Evolutionary conservation across 2,797 vertebrate species (phyloP).

Genomic region (Aldrovandia affinis): DNA sequence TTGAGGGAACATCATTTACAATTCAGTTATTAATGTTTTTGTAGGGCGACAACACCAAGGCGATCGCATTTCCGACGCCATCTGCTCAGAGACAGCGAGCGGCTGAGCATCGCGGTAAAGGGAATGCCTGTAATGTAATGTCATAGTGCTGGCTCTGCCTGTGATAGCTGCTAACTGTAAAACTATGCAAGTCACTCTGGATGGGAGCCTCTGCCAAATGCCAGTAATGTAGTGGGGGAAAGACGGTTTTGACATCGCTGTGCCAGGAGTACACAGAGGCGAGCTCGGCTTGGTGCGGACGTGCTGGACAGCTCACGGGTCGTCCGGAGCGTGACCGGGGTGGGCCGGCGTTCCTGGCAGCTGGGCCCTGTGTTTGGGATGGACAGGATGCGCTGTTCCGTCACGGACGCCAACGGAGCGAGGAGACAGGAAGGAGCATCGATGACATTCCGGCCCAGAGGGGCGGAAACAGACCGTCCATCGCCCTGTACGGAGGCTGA

Average conservation of each 20-base stretch:
- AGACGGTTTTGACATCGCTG: no score
- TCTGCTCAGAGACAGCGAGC: not conserved
- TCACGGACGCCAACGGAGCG: not conserved
- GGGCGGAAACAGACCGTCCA: slow-evolving; percentile 20
- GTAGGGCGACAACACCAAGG: not conserved
- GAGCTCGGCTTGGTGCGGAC: slow-evolving; percentile 27
- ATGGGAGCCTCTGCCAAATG: no score
- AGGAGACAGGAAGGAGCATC: slow-evolving; percentile 26
- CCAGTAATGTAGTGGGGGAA: no score
- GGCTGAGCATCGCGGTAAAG: no score
- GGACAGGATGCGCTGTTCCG: not conserved
- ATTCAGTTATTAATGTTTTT: not conserved
- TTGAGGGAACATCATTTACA: not conserved
- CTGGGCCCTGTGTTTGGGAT: not conserved
- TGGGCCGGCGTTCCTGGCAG: slow-evolving; percentile 8
- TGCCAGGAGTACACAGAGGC: no score
- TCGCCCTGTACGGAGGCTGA: not conserved
- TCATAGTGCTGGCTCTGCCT: no score
- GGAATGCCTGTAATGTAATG: no score
- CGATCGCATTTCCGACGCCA: not conserved
- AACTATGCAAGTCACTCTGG: no score
- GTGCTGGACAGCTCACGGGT: slow-evolving; percentile 38
- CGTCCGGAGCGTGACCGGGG: not conserved
- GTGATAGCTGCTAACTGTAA: no score
- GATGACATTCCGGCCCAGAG: slow-evolving; percentile 4